These are phyloP conservation scores for Bombus picipes DNA, from an alignment of 1,140 invertebrate genomes.

Conservation along the genomic window DNA sequence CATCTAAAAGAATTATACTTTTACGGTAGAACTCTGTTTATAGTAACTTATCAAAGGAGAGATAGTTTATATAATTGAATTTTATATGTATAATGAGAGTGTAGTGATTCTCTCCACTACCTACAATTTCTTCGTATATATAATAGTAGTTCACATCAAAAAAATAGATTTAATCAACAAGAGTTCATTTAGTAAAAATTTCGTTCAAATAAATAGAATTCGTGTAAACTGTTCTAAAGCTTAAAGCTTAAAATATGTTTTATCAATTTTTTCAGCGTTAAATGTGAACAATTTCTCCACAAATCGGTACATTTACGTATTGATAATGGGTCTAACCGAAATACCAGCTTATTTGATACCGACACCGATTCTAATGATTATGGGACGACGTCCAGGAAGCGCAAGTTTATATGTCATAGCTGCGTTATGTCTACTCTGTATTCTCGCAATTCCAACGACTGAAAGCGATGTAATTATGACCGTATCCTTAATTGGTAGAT, in stretches of 20 bases:
- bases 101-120: too few species aligned
- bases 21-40: background rate
- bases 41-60: too few species aligned
- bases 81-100: too few species aligned
- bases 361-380: slow-evolving; percentile 78
- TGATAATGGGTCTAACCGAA: slow-evolving; percentile 82
- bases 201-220: background rate
- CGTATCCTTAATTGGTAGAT: slow-evolving; percentile 85
- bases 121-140: background rate
- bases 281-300: slow-evolving; percentile 82
- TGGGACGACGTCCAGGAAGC: slow-evolving; percentile 79
- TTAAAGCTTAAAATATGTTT: background rate
- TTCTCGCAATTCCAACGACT: slow-evolving; percentile 76
- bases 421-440: slow-evolving; percentile 78
- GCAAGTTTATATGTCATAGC: slow-evolving; percentile 79
- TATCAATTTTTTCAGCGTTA: slow-evolving; percentile 74
- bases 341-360: slow-evolving; percentile 83
- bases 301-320: slow-evolving; percentile 81
- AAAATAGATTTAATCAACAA: background rate
- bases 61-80: background rate
- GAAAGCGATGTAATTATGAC: slow-evolving; percentile 76
- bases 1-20: background rate
- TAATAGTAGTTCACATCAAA: background rate
- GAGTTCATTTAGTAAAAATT: background rate
- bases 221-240: background rate